Evolutionary conservation across 1,140 invertebrate genomes (phyloP).

Genomic region (Atta texana): DNA sequence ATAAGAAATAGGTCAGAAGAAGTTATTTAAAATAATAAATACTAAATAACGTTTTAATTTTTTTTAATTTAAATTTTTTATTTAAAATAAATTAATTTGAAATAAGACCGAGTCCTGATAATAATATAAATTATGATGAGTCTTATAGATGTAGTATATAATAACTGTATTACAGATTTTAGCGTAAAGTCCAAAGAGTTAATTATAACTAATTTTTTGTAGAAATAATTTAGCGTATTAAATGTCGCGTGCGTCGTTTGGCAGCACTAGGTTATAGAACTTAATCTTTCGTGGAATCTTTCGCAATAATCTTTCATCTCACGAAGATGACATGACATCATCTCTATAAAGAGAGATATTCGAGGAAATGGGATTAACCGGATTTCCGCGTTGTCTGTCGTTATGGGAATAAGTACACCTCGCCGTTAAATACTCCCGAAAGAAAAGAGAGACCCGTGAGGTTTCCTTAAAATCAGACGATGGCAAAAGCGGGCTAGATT

Average conservation of each 20-base stretch:
- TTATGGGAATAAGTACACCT: not conserved
- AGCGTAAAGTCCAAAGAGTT: too few relatives aligned
- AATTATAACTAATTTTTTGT: not conserved
- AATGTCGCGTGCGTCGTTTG: not conserved
- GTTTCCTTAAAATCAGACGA: conserved; percentile 28
- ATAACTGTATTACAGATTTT: too few relatives aligned
- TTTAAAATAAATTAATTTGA: too few relatives aligned
- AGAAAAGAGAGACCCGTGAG: not conserved
- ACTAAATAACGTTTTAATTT: too few relatives aligned
- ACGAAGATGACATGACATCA: not conserved
- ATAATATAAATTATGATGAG: too few relatives aligned
- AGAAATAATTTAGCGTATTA: not conserved
- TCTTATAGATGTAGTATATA: too few relatives aligned
- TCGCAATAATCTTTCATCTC: not conserved
- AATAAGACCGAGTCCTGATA: too few relatives aligned
- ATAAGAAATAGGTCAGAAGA: too few relatives aligned
- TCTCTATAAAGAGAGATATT: conserved; percentile 7
- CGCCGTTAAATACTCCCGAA: conserved; percentile 15
- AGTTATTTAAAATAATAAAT: too few relatives aligned
- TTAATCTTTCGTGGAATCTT: not conserved
- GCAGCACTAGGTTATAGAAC: not conserved
- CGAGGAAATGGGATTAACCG: not conserved
- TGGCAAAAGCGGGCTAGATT: conserved; percentile 34
- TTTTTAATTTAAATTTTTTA: too few relatives aligned
- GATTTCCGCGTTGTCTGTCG: not conserved